These are phyloP conservation scores for Aurelia coerulea DNA, from an alignment of 30 jellyfish, hydroid and myxozoan genomes.

Conservation along the genomic window DNA sequence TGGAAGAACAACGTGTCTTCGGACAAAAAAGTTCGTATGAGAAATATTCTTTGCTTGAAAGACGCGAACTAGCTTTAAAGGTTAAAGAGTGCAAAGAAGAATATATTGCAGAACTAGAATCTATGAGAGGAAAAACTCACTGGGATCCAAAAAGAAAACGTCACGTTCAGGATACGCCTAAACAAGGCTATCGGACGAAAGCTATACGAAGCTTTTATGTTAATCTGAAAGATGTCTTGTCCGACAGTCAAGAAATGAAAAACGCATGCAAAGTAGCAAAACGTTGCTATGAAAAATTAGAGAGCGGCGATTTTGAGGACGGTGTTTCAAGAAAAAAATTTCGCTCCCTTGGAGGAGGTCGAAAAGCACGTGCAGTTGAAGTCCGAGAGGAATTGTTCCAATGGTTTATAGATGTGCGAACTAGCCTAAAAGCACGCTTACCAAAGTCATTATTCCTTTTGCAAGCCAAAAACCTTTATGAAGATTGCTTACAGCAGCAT, in stretches of 20 bases:
- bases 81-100: conserved; percentile 13
- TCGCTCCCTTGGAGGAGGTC: background rate
- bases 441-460: too few species aligned
- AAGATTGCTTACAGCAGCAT: background rate
- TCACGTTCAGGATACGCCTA: background rate
- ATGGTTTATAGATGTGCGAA: background rate
- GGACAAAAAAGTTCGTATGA: background rate
- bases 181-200: conserved; percentile 7
- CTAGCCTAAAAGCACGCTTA: background rate
- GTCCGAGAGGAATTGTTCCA: conserved; percentile 7
- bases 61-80: background rate
- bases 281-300: too few species aligned
- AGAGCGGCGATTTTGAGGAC: too few species aligned
- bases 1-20: too few species aligned
- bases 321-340: too few species aligned
- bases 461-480: background rate
- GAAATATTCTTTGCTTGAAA: background rate
- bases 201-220: conserved; percentile 4
- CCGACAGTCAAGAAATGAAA: too few species aligned
- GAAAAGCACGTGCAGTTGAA: background rate
- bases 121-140: background rate
- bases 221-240: too few species aligned
- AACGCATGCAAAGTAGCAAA: too few species aligned
- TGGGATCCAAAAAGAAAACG: background rate
- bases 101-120: conserved; percentile 1